Conservation (phyloP, 2,888 invertebrate genomes). For the Aspidiotus destructor region DNA sequence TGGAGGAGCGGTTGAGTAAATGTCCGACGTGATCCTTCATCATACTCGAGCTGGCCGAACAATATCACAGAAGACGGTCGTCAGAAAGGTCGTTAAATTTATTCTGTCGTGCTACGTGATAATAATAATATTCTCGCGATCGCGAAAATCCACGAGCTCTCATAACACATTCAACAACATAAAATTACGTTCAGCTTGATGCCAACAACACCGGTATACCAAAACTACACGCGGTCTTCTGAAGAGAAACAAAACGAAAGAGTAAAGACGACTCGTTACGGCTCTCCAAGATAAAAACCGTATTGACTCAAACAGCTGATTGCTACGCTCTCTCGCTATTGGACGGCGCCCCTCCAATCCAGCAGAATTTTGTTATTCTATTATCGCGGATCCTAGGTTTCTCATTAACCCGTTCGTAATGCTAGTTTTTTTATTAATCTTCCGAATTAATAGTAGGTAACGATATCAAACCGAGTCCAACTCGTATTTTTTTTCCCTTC, state of each 20-base stretch:
- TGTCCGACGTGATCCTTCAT: constrained; percentile 26
- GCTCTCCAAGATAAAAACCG: constrained; percentile 4
- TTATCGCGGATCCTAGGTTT: background rate
- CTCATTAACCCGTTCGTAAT: too few relatives aligned
- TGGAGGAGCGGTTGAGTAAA: background rate
- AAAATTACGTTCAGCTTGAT: background rate
- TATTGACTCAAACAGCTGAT: constrained; percentile 22
- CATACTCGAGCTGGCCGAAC: background rate
- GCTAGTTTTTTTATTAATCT: too few relatives aligned
- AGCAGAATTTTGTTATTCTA: constrained; percentile 3
- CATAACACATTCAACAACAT: background rate
- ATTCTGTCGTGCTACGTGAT: background rate
- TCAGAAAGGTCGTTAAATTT: background rate
- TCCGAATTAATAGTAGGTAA: too few relatives aligned
- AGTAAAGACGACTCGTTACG: background rate
- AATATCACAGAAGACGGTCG: background rate
- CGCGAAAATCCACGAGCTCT: background rate
- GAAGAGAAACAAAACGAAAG: constrained; percentile 5
- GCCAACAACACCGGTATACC: constrained; percentile 17
- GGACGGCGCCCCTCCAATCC: constrained; percentile 17
- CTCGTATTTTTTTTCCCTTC: too few relatives aligned
- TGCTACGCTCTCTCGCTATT: constrained; percentile 10
- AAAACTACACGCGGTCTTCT: constrained; percentile 20
- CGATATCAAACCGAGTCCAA: too few relatives aligned
- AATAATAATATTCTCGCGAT: background rate